A percentile compares a stretch with the other conserved stretches of the same genome.
phyloP scores from a whole-genome alignment of 2,888 invertebrate genomes.

The Drosophila koepferae region DNA sequence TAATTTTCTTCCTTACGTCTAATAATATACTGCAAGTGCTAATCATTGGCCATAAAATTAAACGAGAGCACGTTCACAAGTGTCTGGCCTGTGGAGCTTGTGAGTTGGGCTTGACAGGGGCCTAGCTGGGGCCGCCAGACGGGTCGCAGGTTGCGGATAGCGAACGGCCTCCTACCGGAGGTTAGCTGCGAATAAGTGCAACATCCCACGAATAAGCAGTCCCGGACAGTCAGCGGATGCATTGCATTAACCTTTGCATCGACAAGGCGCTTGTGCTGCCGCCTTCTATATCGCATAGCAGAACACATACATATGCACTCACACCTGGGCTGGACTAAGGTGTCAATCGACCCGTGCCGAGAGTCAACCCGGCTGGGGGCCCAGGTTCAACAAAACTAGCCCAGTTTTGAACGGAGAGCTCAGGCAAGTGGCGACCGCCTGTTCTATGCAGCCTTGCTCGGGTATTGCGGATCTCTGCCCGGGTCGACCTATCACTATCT shows the following conservation, averaged over 20 bases:
- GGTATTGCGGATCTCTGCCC: slow-evolving; percentile 37
- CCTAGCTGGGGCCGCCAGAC: slow-evolving; percentile 32
- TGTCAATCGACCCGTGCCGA: slow-evolving; percentile 35
- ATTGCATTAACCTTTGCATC: neutral
- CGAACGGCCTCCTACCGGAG: slow-evolving; percentile 24
- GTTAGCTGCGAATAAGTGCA: slow-evolving; percentile 32
- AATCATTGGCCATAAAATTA: slow-evolving; percentile 1
- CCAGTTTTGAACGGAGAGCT: slow-evolving; percentile 30
- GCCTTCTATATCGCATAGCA: slow-evolving; percentile 12
- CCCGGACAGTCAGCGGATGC: slow-evolving; percentile 30
- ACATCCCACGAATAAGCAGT: slow-evolving; percentile 25
- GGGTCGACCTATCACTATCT: slow-evolving; percentile 3
- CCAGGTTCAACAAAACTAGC: slow-evolving; percentile 22
- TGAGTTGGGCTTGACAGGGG: slow-evolving; percentile 24
- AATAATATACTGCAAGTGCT: neutral
- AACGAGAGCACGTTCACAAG: neutral
- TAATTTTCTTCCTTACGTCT: neutral
- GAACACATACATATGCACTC: slow-evolving; percentile 4
- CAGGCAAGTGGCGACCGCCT: slow-evolving; percentile 26
- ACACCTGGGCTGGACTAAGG: slow-evolving; percentile 36
- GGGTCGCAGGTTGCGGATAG: slow-evolving; percentile 39
- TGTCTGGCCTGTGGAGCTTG: slow-evolving; percentile 35
- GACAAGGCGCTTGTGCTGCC: slow-evolving; percentile 19
- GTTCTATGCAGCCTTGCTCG: slow-evolving; percentile 26
- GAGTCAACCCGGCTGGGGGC: slow-evolving; percentile 33